Conservation (phyloP, 2,797 vertebrate species). For the Chiloscyllium punctatum region DNA sequence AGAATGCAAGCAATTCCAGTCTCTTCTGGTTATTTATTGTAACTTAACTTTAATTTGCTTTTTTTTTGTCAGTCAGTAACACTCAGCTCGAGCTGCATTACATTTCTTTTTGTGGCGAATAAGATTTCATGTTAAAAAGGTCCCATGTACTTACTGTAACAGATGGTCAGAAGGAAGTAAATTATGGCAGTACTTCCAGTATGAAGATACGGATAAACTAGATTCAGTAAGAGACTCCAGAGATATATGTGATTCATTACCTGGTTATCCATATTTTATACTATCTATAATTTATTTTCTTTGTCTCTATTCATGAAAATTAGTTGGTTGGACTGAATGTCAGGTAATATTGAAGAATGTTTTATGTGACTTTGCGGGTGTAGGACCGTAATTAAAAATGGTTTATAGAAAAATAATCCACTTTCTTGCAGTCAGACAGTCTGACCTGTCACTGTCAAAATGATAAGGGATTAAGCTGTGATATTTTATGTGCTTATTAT, state of each 20-base stretch:
- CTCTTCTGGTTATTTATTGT: background rate
- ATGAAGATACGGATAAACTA: background rate
- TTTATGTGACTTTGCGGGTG: background rate
- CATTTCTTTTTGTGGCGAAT: background rate
- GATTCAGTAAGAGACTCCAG: background rate
- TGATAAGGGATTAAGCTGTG: background rate
- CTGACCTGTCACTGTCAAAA: background rate
- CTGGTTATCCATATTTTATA: background rate
- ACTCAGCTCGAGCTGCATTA: background rate
- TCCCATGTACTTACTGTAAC: background rate
- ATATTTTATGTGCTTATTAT: background rate
- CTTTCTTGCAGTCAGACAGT: background rate
- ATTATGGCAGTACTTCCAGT: background rate
- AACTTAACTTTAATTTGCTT: background rate
- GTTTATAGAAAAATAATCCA: background rate
- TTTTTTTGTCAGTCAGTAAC: background rate
- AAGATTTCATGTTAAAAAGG: constrained; percentile 7
- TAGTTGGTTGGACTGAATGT: background rate
- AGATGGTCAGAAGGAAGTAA: background rate
- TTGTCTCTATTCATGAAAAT: background rate
- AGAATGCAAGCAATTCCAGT: background rate
- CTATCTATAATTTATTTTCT: background rate
- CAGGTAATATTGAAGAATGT: background rate
- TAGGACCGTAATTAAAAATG: background rate
- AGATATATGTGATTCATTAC: background rate